These are phyloP conservation scores for Rhombomys opimus DNA, from an alignment of 2,113 vertebrate genomes.

Conservation along the genomic window DNA sequence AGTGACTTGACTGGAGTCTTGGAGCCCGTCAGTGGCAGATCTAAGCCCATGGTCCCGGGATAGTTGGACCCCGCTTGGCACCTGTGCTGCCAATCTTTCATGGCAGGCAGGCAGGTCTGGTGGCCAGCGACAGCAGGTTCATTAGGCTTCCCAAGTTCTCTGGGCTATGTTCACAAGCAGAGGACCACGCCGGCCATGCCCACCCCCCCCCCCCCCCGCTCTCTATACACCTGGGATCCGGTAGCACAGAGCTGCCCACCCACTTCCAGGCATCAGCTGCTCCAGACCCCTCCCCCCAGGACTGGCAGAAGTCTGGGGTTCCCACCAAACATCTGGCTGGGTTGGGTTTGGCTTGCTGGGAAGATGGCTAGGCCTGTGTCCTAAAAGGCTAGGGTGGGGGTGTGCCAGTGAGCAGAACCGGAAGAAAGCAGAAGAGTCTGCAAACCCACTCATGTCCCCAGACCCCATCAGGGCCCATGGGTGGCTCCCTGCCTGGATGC, in stretches of 20 bases:
- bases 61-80: not conserved
- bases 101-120: not conserved
- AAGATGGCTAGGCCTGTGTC: not conserved
- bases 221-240: not conserved
- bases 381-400: slow-evolving; percentile 9
- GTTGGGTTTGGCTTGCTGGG: not conserved
- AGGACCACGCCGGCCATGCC: not conserved
- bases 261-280: not conserved
- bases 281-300: not conserved
- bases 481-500: not conserved
- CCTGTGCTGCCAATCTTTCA: not conserved
- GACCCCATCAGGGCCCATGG: not conserved
- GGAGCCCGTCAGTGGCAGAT: not conserved
- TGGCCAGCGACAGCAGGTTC: not conserved
- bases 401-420: not conserved
- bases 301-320: slow-evolving; percentile 8
- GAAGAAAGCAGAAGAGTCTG: not conserved
- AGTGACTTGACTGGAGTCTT: not conserved
- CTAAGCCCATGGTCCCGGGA: not conserved
- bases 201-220: too few species aligned
- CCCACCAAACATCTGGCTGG: slow-evolving; percentile 63
- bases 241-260: not conserved
- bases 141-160: not conserved
- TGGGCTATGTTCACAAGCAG: not conserved
- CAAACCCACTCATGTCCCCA: not conserved